These are phyloP conservation scores for Gobio gobio DNA, from an alignment of 2,113 vertebrate species.

Conservation along the genomic window DNA sequence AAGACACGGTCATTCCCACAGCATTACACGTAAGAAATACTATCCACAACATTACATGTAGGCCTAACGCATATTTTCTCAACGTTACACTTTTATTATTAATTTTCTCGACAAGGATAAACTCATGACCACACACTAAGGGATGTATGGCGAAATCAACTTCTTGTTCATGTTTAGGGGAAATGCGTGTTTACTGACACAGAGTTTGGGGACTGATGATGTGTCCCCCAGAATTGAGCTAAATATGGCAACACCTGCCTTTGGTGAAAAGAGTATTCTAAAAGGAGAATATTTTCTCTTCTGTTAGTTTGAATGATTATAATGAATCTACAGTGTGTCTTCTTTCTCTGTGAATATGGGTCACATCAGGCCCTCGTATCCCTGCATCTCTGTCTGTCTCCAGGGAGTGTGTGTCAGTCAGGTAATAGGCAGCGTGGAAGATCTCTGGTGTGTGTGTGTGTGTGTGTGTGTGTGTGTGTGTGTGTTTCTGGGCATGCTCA, in stretches of 20 bases:
- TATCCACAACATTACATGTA: neutral
- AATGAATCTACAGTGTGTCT: slow-evolving; percentile 43
- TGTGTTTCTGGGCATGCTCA: slow-evolving; percentile 40
- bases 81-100: neutral
- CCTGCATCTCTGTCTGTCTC: slow-evolving; percentile 38
- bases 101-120: neutral
- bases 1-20: neutral
- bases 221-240: neutral
- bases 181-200: neutral
- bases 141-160: no score
- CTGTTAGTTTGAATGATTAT: neutral
- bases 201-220: neutral
- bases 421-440: slow-evolving; percentile 33
- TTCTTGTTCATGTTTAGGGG: neutral
- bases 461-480: slow-evolving; percentile 37
- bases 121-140: neutral
- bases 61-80: neutral
- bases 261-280: neutral
- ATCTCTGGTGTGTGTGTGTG: neutral
- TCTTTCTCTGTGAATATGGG: slow-evolving; percentile 37
- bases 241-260: neutral
- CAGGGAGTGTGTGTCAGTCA: slow-evolving; percentile 47
- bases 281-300: neutral
- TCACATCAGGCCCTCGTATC: neutral
- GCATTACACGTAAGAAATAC: no score